Conservation (phyloP, 2,797 vertebrate species). For the Phoeniculus purpureus region DNA sequence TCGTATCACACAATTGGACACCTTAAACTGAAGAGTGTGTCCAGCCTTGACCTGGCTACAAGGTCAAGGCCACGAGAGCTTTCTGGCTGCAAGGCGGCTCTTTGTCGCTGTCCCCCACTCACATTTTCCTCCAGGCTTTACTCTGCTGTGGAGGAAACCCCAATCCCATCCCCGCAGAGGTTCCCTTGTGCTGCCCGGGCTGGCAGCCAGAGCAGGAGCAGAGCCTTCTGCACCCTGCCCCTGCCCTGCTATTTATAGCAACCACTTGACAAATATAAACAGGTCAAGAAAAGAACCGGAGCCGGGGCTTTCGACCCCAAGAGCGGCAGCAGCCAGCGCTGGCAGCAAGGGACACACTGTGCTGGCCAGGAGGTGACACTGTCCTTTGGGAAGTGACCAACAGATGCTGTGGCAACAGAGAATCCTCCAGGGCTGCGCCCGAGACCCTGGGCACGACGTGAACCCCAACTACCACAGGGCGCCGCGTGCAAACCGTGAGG, state of each 20-base stretch:
- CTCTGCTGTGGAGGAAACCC: conserved; percentile 2
- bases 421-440: too few species aligned
- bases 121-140: neutral
- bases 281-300: neutral
- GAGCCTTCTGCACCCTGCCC: neutral
- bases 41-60: neutral
- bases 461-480: too few species aligned
- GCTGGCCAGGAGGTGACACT: neutral
- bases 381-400: too few species aligned
- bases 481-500: too few species aligned
- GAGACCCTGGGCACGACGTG: too few species aligned
- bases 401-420: too few species aligned
- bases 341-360: neutral
- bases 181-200: neutral
- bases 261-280: neutral
- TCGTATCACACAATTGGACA: too few species aligned
- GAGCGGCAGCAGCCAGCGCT: neutral
- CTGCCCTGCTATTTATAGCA: neutral
- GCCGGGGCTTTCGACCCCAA: neutral
- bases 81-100: neutral
- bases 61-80: too few species aligned
- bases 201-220: neutral
- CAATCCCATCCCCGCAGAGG: neutral
- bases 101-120: neutral
- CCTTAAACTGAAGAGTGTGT: neutral